Percentiles rank a stretch among this genome's conserved stretches.
These are phyloP conservation scores for Pygoscelis antarcticus DNA, from an alignment of 2,113 vertebrate genomes.

Conservation along the genomic window DNA sequence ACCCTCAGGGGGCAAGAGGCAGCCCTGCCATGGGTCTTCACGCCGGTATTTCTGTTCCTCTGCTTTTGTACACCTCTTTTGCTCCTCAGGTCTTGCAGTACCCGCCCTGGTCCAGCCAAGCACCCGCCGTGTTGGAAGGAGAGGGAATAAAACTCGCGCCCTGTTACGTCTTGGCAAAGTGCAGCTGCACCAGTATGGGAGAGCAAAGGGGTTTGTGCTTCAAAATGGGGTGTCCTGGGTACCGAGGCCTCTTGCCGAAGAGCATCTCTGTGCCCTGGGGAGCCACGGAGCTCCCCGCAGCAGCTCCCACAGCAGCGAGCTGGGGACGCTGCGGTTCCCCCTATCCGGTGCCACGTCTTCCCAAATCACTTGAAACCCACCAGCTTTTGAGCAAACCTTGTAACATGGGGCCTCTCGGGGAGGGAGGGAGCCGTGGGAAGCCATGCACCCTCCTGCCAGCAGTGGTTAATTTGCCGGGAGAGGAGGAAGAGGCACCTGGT, in stretches of 20 bases:
- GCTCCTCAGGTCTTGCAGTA: background rate
- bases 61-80: background rate
- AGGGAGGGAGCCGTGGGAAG: background rate
- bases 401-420: fast-evolving
- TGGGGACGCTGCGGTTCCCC: fast-evolving
- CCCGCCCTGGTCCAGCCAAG: background rate
- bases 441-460: fast-evolving
- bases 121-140: fast-evolving
- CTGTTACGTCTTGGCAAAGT: fast-evolving
- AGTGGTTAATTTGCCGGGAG: fast-evolving
- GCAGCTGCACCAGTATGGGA: background rate
- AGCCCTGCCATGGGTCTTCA: background rate
- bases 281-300: fast-evolving
- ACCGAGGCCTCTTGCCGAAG: background rate
- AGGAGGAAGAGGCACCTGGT: background rate
- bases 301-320: background rate
- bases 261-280: background rate
- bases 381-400: background rate
- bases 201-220: background rate
- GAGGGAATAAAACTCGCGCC: fast-evolving
- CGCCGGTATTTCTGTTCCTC: fast-evolving
- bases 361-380: background rate
- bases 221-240: background rate
- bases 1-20: background rate
- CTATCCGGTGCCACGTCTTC: background rate